phyloP scores from a whole-genome alignment of 2,797 vertebrate species.

The Parambassis ranga region DNA sequence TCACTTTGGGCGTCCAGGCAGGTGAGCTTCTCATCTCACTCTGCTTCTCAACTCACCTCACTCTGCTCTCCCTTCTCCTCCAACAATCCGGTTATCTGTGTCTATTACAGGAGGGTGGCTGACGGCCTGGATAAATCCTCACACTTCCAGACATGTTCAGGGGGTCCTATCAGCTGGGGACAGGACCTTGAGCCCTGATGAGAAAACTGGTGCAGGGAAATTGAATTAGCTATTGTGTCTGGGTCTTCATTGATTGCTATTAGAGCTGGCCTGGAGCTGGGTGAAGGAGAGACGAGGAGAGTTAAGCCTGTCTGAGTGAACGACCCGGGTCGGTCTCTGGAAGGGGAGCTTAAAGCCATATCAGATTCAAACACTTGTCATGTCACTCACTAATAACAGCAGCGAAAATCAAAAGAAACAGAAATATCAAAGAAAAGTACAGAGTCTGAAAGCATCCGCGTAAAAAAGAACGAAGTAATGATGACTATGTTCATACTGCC shows the following conservation, averaged over 20 bases:
- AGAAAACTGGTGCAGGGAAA: constrained; percentile 76
- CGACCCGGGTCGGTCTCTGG: constrained; percentile 3
- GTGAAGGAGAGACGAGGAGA: constrained; percentile 47
- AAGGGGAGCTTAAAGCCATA: constrained; percentile 27
- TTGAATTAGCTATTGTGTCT: constrained; percentile 79
- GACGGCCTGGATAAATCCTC: constrained; percentile 71
- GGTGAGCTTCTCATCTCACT: constrained; percentile 66
- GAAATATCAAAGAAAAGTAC: background rate
- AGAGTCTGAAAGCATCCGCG: background rate
- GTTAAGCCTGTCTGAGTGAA: constrained; percentile 64
- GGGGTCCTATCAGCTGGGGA: constrained; percentile 77
- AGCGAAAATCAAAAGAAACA: background rate
- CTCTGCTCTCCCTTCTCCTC: constrained; percentile 48
- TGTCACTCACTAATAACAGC: constrained; percentile 4
- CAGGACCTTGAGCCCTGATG: constrained; percentile 77
- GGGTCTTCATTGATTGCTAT: constrained; percentile 78
- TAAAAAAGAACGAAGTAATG: background rate
- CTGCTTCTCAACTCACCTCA: constrained; percentile 58
- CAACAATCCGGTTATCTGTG: constrained; percentile 82
- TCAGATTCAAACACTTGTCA: constrained; percentile 30
- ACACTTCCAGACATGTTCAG: constrained; percentile 66
- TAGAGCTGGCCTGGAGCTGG: constrained; percentile 68
- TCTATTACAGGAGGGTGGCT: constrained; percentile 77
- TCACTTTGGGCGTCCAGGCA: constrained; percentile 71
- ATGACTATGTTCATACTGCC: constrained; percentile 27